Conservation (phyloP, 2,113 vertebrate genomes). For the Speoplatyrhinus poulsoni region DNA sequence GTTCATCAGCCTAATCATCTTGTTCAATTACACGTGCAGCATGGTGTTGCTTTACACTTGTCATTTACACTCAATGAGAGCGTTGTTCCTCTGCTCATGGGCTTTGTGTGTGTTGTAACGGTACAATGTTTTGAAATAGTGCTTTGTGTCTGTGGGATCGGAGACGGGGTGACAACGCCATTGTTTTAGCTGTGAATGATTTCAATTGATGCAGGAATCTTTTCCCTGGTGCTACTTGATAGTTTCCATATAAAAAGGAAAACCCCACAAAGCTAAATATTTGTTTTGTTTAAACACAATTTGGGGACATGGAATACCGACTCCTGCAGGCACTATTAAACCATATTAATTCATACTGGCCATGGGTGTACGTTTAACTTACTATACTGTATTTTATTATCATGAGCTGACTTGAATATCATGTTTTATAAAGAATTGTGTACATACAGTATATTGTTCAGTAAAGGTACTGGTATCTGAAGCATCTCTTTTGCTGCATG, state of each 20-base stretch:
- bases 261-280: no score
- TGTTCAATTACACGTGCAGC: constrained; percentile 67
- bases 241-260: background rate
- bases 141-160: constrained; percentile 9
- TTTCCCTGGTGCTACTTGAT: constrained; percentile 8
- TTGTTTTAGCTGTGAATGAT: constrained; percentile 46
- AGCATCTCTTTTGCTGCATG: no score
- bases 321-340: no score
- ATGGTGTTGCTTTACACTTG: constrained; percentile 40
- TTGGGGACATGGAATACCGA: no score
- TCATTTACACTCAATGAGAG: constrained; percentile 49
- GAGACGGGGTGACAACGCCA: constrained; percentile 10
- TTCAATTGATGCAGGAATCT: constrained; percentile 11
- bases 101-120: constrained; percentile 26
- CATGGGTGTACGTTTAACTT: no score
- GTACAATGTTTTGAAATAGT: constrained; percentile 7
- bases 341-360: no score
- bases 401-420: no score
- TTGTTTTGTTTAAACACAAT: no score
- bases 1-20: constrained; percentile 64
- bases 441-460: no score
- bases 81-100: constrained; percentile 27
- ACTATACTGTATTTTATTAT: no score
- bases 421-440: no score
- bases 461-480: no score